A percentile compares a stretch with the other conserved stretches of the same genome.
These are phyloP conservation scores for Poecilia picta DNA, from an alignment of 2,797 vertebrate genomes.

Conservation along the genomic window DNA sequence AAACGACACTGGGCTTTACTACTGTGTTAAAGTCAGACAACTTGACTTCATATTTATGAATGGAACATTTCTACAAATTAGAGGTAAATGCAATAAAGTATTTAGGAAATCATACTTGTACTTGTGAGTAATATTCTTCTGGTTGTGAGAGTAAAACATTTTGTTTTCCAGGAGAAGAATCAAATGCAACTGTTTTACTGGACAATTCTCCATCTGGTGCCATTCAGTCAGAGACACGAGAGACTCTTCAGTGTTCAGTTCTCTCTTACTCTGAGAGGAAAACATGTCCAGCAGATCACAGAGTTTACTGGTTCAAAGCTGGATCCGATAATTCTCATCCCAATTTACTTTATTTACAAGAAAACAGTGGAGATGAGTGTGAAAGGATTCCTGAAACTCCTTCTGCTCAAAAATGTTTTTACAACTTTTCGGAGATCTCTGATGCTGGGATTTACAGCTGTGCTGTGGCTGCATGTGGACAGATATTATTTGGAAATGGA, in stretches of 20 bases:
- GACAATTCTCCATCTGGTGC: neutral
- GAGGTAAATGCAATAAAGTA: slow-evolving; percentile 16
- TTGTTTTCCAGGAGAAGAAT: slow-evolving; percentile 3
- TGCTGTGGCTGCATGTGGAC: slow-evolving; percentile 54
- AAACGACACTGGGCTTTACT: slow-evolving; percentile 38
- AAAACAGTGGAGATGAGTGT: slow-evolving; percentile 13
- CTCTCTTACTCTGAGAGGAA: neutral
- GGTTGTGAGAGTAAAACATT: fast-evolving
- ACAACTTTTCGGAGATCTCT: slow-evolving; percentile 27
- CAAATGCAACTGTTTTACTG: neutral
- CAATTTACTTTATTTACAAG: slow-evolving; percentile 21
- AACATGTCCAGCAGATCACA: slow-evolving; percentile 22
- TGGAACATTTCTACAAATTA: slow-evolving; percentile 27
- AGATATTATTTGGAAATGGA: slow-evolving; percentile 33
- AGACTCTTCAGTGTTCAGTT: slow-evolving; percentile 38
- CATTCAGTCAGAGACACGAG: slow-evolving; percentile 1
- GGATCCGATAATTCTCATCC: slow-evolving; percentile 10
- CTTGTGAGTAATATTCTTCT: fast-evolving
- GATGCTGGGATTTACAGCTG: slow-evolving; percentile 56
- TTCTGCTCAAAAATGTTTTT: slow-evolving; percentile 31
- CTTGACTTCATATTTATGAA: slow-evolving; percentile 2
- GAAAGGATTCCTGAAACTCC: neutral
- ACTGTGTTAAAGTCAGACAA: neutral
- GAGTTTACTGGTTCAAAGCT: slow-evolving; percentile 39
- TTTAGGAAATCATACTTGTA: too few species aligned